A percentile compares a stretch with the other conserved stretches of the same genome.
Conservation (phyloP, 2,113 vertebrate genomes). For the Caloenas nicobarica region DNA sequence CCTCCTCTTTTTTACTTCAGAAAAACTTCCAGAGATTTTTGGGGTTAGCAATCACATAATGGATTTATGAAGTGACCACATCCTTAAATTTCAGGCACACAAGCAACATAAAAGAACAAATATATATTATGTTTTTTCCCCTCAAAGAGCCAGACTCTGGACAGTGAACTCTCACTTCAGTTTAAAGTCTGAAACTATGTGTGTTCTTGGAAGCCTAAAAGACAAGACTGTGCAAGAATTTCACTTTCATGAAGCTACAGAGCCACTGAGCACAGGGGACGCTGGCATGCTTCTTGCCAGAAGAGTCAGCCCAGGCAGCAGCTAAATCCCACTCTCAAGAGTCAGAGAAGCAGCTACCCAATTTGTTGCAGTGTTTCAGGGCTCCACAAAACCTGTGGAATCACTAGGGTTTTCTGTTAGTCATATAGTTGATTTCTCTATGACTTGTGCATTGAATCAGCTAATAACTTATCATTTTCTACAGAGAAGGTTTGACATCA, state of each 20-base stretch:
- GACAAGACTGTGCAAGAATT: not conserved
- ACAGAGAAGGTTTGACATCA: not conserved
- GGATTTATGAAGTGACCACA: not conserved
- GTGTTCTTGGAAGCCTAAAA: not conserved
- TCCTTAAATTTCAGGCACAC: not conserved
- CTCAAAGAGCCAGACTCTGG: not conserved
- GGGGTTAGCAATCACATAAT: not conserved
- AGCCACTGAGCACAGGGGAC: not conserved
- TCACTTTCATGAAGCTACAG: not conserved
- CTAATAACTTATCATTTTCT: not conserved
- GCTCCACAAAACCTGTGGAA: not conserved
- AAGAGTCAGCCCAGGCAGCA: not conserved
- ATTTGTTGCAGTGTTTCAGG: not conserved
- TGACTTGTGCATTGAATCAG: not conserved
- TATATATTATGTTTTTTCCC: accelerated
- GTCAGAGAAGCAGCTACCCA: not conserved
- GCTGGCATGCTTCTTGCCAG: not conserved
- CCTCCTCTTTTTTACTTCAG: not conserved
- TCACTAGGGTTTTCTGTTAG: not conserved
- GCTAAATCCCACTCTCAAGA: not conserved
- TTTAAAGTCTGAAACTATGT: not conserved
- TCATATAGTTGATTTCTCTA: not conserved
- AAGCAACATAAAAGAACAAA: not conserved
- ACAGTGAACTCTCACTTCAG: not conserved
- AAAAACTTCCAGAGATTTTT: not conserved